Evolutionary conservation across 2,113 vertebrate species (phyloP), one percentile per base, ranked within the genome.

Genomic region (Catharus fuscescens): DNA sequence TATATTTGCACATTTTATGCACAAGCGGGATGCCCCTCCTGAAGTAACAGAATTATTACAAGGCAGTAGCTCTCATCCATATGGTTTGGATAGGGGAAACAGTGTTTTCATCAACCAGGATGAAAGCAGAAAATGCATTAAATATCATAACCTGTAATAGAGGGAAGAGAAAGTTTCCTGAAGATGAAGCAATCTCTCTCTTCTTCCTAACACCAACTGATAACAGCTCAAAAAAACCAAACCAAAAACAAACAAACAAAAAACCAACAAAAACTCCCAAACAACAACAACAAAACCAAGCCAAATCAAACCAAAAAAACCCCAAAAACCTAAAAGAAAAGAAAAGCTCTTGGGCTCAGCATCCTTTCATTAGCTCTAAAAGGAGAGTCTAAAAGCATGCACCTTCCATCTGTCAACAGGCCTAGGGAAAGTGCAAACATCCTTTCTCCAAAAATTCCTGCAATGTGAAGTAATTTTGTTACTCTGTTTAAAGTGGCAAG

Each of bases 91-190:
- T 32, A 54, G 23, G 54, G 57, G 40, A 36, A 18, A 42, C 23
- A 50, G 45, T 44, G 48, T 64, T 96, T 89, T 80, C 8, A 8
- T 88, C 77, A 87, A 38, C 40, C n/a, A 92, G 36, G 48, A 64
- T 48, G 87, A 56, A 96, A 93, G 88, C 52, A 95, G 36, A 89
- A 95, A 95, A 91, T 20, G 28, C n/a, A 95, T 44, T 89, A 91
- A 85, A 70, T 80, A 60, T 62, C 82, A 93, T 86, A 90, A 83
- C 71, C 60, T 67, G 38, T 67, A 93, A 92, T 2, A 86, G 54
- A 95, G 15, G 24, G 60, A 50, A 80, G 64, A 69, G n/a, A 44
- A 88, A 66, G 34, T 73, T 86, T 80, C 79, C 74, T 88, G 67
- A 86, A 61, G 45, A 86, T 42, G 36, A 86, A 93, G 76, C 18